Evolutionary conservation across 2,797 vertebrate genomes (phyloP), one percentile per base, ranked within the genome.

Genomic region (Lacerta agilis): DNA sequence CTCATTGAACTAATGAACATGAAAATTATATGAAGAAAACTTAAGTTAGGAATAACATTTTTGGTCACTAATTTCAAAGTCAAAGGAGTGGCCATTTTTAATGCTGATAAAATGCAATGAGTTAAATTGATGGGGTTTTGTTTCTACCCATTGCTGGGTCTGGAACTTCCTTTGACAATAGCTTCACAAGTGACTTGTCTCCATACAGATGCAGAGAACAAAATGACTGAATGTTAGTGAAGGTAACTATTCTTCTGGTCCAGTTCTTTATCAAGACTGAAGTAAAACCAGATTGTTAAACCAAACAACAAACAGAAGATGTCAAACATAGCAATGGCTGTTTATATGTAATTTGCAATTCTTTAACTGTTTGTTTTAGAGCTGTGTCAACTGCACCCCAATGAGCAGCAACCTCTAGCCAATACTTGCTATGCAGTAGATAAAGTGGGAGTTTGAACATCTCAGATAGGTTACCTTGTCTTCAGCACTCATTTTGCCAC

Each of bases 401-500:
- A 61, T 11, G 5, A 38, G 38, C 29, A 80, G n/a, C 45, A 61
- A 13, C 79, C 29, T 72, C 3, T 83, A 38, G 69, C 7, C n/a
- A 55, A 73, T 27, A 45, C 10, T 64, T 85, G 64, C 7, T 55
- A 58, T 78, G 72, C 1, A 45, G n/a, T 61, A 6, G 9, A 61
- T 49, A 43, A 29, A 72, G 49, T 38, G 25, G 10, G 41, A 86
- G 9, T 71, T 23, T 33, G 61, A 67, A 87, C 58, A 75, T 29
- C 10, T 85, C 69, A 80, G 9, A 85, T 86, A 82, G 82, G 38
- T 88, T 96, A 96, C 95, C 95, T 96, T 95, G 89, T 89, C 64
- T 41, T 95, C 92, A 5, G 89, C 83, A 81, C 92, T 94, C 95
- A 95, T 95, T 82, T 90, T 91, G 89, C 27, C 69, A 49, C 83